A percentile compares a stretch with the other conserved stretches of the same genome.
These are phyloP conservation scores for Crotalus viridis DNA, from an alignment of 2,113 vertebrate species.

Conservation along the genomic window DNA sequence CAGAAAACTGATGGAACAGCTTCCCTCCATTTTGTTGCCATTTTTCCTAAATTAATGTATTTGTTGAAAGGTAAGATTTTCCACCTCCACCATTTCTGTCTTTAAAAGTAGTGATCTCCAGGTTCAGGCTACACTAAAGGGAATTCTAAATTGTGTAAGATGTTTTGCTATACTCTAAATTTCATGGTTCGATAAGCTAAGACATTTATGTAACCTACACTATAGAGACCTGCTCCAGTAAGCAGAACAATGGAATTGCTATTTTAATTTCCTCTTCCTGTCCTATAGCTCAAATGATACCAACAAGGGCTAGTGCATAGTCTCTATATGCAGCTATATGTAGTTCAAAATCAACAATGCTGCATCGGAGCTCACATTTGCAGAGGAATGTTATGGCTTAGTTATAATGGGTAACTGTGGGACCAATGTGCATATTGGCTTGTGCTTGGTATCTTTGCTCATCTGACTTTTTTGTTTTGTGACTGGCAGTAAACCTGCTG, in stretches of 20 bases:
- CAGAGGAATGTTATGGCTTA: neutral
- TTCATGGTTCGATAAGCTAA: constrained; percentile 32
- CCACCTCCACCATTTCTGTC: constrained; percentile 26
- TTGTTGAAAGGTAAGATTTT: constrained; percentile 14
- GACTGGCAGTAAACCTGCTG: neutral
- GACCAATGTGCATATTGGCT: neutral
- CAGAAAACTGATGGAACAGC: neutral
- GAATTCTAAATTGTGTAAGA: constrained; percentile 24
- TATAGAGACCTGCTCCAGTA: constrained; percentile 39
- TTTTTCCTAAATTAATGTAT: neutral
- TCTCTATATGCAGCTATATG: neutral
- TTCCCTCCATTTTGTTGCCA: neutral
- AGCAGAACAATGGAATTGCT: constrained; percentile 30
- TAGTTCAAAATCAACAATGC: neutral
- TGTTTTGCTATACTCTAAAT: constrained; percentile 20
- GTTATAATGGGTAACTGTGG: neutral
- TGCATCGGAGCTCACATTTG: neutral
- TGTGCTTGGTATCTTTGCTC: neutral
- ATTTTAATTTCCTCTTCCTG: constrained; percentile 2
- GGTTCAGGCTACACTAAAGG: constrained; percentile 41
- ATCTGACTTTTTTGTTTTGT: neutral
- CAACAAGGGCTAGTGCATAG: neutral
- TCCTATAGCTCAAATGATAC: neutral
- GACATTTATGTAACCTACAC: constrained; percentile 32
- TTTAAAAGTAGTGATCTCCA: constrained; percentile 36